These are phyloP conservation scores for Lucilia sericata DNA, from an alignment of 1,140 invertebrate species.

Conservation along the genomic window DNA sequence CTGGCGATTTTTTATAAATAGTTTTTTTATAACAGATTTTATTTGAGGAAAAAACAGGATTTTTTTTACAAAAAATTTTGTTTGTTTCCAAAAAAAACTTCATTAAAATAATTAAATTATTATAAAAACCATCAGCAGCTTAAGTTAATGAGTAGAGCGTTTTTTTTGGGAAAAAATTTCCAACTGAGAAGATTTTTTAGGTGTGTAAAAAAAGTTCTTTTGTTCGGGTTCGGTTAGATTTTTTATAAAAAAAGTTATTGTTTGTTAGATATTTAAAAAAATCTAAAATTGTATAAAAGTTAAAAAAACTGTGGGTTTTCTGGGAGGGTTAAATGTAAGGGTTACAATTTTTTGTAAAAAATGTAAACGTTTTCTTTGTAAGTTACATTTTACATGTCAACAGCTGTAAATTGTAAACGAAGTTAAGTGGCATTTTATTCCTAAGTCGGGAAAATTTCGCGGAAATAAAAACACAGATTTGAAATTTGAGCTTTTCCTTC, in stretches of 20 bases:
- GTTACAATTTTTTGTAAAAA: neutral
- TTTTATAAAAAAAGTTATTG: neutral
- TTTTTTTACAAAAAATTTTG: conserved; percentile 28
- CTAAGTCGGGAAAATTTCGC: too few species aligned
- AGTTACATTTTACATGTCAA: too few species aligned
- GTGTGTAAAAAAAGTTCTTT: too few species aligned
- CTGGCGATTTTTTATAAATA: neutral
- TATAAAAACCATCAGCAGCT: conserved; percentile 45
- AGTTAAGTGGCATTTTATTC: too few species aligned
- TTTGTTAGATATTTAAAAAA: neutral
- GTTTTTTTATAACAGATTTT: neutral
- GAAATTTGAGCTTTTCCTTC: too few species aligned
- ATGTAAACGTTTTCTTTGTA: neutral
- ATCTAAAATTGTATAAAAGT: neutral
- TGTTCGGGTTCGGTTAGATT: neutral
- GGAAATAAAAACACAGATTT: too few species aligned
- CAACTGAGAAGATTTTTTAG: neutral
- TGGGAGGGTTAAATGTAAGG: neutral
- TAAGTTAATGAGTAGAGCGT: conserved; percentile 27
- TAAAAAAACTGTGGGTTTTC: neutral
- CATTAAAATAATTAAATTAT: conserved; percentile 46
- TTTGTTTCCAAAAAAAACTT: conserved; percentile 24
- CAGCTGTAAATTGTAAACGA: too few species aligned
- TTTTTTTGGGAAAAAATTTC: neutral
- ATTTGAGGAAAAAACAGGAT: neutral